phyloP scores from a whole-genome alignment of 2,797 vertebrate genomes.

The Poeciliopsis presidionis region DNA sequence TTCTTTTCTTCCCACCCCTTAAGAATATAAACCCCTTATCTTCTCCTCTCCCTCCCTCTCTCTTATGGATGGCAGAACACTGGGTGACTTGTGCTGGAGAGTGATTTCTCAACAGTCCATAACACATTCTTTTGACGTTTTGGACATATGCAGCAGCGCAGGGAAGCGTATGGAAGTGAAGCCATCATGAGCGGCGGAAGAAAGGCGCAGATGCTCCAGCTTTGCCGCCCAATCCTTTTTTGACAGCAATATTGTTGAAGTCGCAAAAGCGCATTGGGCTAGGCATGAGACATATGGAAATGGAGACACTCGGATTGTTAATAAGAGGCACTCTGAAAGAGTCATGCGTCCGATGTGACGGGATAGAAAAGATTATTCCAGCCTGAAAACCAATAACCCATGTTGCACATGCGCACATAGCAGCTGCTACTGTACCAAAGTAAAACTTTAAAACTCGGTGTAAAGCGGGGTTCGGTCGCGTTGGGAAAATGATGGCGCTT shows the following conservation, averaged over 20 bases:
- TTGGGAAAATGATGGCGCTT: conserved; percentile 52
- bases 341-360: conserved; percentile 28
- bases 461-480: conserved; percentile 23
- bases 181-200: conserved; percentile 51
- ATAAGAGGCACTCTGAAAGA: conserved; percentile 41
- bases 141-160: conserved; percentile 77
- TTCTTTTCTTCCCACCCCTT: conserved; percentile 65
- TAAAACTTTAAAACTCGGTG: conserved; percentile 5
- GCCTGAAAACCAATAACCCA: conserved; percentile 11
- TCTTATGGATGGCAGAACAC: conserved; percentile 73
- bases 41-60: conserved; percentile 65
- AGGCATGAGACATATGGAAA: conserved; percentile 73
- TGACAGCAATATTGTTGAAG: conserved; percentile 31
- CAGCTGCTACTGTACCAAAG: conserved; percentile 37
- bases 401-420: conserved; percentile 13
- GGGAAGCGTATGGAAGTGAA: conserved; percentile 61
- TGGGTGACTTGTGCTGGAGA: conserved; percentile 80
- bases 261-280: conserved; percentile 38
- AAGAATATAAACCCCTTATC: conserved; percentile 85
- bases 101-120: conserved; percentile 83
- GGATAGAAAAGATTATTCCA: conserved; percentile 37
- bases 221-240: conserved; percentile 44
- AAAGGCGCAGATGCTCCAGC: conserved; percentile 36
- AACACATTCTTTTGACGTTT: conserved; percentile 82
- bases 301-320: conserved; percentile 58